Evolutionary conservation across 2,888 invertebrate species (phyloP).

Genomic region (Hirtodrosophila histrioides): DNA sequence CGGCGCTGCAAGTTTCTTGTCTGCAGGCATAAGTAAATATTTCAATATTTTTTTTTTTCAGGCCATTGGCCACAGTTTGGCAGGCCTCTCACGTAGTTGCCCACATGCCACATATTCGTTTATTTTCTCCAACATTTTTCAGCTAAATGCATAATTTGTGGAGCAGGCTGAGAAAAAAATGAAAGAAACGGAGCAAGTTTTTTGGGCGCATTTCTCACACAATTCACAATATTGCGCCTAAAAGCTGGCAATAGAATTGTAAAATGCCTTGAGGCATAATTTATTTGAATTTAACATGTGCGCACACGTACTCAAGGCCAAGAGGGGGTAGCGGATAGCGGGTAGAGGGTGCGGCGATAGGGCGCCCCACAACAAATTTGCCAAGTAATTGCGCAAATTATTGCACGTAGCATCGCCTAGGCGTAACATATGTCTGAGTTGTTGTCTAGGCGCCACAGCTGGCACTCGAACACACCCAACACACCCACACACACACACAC

Average conservation of each 20-base stretch:
- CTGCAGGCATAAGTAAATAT: constrained; percentile 53
- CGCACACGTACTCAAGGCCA: constrained; percentile 46
- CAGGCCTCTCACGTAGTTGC: constrained; percentile 68
- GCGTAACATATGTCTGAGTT: constrained; percentile 61
- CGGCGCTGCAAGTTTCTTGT: constrained; percentile 9
- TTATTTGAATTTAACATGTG: constrained; percentile 71
- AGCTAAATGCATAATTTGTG: constrained; percentile 74
- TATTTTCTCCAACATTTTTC: constrained; percentile 18
- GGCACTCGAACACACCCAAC: constrained; percentile 28
- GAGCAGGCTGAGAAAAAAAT: constrained; percentile 12
- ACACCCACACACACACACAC: constrained; percentile 10
- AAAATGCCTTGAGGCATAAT: constrained; percentile 70
- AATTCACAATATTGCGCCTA: constrained; percentile 56
- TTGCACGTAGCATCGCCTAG: constrained; percentile 72
- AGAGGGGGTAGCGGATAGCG: background rate
- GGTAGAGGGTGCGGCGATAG: background rate
- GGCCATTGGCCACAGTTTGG: constrained; percentile 49
- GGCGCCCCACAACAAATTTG: constrained; percentile 54
- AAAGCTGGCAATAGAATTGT: constrained; percentile 72
- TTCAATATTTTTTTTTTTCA: constrained; percentile 63
- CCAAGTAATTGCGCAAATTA: constrained; percentile 77
- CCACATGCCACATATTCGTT: constrained; percentile 54
- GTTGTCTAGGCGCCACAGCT: constrained; percentile 61
- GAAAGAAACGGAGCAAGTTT: constrained; percentile 4
- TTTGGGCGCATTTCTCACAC: constrained; percentile 29